Evolutionary conservation across 2,888 invertebrate genomes (phyloP), one percentile per base, ranked within the genome.

Genomic region (Drosophila tanythrix): DNA sequence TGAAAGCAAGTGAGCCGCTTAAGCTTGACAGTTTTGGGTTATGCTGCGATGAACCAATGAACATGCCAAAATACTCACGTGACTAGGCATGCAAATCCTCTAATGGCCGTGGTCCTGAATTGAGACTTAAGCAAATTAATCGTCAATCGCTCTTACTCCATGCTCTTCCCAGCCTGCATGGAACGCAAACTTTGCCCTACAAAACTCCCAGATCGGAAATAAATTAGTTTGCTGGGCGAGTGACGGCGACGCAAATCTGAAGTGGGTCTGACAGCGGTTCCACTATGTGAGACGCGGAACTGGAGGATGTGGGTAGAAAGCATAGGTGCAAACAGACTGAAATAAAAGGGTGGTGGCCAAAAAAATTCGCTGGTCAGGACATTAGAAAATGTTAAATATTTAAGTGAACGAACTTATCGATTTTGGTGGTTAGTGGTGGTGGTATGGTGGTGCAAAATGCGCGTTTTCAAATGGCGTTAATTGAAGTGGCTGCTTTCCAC

Each of bases 11-110:
- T 79, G 74, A 76, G 74, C 69, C 75, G 89, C 74, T 85, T 76
- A 82, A 87, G 74, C 63, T 81, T 85, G 85, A 85, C 85, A 81
- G 67, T 88, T 85, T 85, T 89, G 80, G 85, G 89, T 87, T 89
- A 84, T 71, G 89, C 80, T 87, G 85, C 88, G 84, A 73, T 86
- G 66, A 79, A 63, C 70, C 71, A 61, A 77, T 76, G 76, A 84
- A 88, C 87, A 85, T 73, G 71, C 69, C 79, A 78, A 70, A 83
- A 79, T 67, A 64, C 70, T 79, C 76, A 82, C 80, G 74, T 79
- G 48, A 56, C 59, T 27, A 40, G 40, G 48, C 74, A 84, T 83
- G 84, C 84, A 88, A 87, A 85, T 88, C 79, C 61, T 73, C 63
- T 70, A 71, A 61, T 56, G 64, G 67, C 52, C 29, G 67, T 36